A percentile compares a stretch with the other conserved stretches of the same genome.
Evolutionary conservation across 2,113 vertebrate species (phyloP).

Genomic region (Lepidothrix coronata): DNA sequence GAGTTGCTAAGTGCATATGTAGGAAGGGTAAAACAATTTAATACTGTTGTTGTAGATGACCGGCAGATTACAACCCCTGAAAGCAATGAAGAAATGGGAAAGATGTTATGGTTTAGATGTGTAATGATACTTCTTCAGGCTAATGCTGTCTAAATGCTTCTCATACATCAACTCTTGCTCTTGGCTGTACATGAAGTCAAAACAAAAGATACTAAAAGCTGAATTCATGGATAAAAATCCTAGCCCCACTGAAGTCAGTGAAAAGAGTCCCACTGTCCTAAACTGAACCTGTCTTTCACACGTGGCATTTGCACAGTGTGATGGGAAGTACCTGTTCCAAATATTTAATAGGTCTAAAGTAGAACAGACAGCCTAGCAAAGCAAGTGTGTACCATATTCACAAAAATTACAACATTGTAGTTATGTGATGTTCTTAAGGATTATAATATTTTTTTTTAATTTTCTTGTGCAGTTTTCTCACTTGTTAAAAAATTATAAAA

Average conservation of each 20-base stretch:
- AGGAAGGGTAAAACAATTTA: background rate
- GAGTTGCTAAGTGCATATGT: background rate
- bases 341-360: background rate
- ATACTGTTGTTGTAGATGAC: background rate
- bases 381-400: background rate
- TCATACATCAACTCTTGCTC: background rate
- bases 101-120: background rate
- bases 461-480: background rate
- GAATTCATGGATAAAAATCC: background rate
- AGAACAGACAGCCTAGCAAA: background rate
- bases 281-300: background rate
- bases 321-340: background rate
- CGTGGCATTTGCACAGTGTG: background rate
- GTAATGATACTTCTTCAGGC: background rate
- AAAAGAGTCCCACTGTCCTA: background rate
- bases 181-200: background rate
- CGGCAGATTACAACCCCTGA: background rate
- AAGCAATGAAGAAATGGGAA: background rate
- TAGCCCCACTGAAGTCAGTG: background rate
- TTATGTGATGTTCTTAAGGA: background rate
- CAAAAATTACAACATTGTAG: background rate
- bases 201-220: background rate
- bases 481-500: background rate
- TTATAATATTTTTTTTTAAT: background rate
- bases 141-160: background rate